Percentiles rank a stretch among this genome's conserved stretches.
Conservation (phyloP, 2,888 invertebrate species). For the Gryllus longicercus region DNA sequence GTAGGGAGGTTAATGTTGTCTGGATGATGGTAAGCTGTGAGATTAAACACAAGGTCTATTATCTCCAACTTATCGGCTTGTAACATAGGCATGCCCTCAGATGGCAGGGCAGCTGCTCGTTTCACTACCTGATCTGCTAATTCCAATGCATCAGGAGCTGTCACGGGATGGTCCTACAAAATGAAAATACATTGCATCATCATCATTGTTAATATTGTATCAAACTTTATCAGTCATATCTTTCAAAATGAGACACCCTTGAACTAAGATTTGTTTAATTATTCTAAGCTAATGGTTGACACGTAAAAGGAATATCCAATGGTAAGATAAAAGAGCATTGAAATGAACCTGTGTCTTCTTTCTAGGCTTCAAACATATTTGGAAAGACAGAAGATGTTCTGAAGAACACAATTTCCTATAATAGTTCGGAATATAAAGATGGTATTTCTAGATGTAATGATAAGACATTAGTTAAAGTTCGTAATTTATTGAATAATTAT, state of each 20-base stretch:
- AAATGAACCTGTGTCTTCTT: neutral
- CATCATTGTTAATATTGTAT: too few relatives aligned
- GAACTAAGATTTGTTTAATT: too few relatives aligned
- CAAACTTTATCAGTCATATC: too few relatives aligned
- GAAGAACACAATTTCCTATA: too few relatives aligned
- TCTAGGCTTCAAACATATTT: too few relatives aligned
- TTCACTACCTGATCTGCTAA: conserved; percentile 80
- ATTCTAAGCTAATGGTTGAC: too few relatives aligned
- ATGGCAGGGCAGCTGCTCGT: conserved; percentile 74
- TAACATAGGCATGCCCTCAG: conserved; percentile 67
- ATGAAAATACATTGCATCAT: conserved; percentile 29
- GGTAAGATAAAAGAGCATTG: conserved; percentile 21
- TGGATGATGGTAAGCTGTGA: conserved; percentile 87
- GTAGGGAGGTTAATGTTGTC: conserved; percentile 85
- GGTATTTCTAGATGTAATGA: too few relatives aligned
- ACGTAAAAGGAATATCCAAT: neutral
- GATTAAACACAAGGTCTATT: conserved; percentile 83
- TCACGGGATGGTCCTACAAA: conserved; percentile 70
- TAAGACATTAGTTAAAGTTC: too few relatives aligned
- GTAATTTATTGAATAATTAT: too few relatives aligned
- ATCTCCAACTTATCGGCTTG: conserved; percentile 78
- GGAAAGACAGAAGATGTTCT: too few relatives aligned
- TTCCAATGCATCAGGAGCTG: conserved; percentile 79
- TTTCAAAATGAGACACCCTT: too few relatives aligned
- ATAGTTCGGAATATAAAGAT: too few relatives aligned